phyloP scores from a whole-genome alignment of 1,140 invertebrate species.

The Paracyclopina nana region DNA sequence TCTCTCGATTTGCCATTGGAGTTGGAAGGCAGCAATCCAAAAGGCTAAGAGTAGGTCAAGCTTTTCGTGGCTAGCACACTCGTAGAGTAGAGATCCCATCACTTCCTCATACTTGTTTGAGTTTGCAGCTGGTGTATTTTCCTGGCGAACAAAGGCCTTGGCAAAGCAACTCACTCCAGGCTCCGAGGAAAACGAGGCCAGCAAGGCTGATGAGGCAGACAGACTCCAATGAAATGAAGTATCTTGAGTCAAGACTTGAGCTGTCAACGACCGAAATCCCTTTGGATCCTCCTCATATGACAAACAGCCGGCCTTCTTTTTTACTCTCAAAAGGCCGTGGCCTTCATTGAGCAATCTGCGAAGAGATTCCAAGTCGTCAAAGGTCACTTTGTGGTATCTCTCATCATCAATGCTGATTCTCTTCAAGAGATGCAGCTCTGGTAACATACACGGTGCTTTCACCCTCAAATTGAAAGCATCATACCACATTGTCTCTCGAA shows the following conservation, averaged over 20 bases:
- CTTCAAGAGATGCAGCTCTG: conserved; percentile 50
- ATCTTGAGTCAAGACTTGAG: conserved; percentile 58
- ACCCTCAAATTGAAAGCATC: conserved; percentile 35
- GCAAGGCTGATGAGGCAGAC: conserved; percentile 27
- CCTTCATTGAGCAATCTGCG: conserved; percentile 41
- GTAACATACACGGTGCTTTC: conserved; percentile 62
- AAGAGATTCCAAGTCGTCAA: conserved; percentile 50
- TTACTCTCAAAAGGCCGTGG: conserved; percentile 53
- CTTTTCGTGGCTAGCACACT: conserved; percentile 67
- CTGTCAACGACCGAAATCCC: conserved; percentile 57
- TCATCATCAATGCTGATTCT: conserved; percentile 55
- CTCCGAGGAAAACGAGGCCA: conserved; percentile 34
- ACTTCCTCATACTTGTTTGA: conserved; percentile 40
- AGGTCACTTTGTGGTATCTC: conserved; percentile 66
- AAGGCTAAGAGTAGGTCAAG: conserved; percentile 50
- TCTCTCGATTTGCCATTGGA: no score
- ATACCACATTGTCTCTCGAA: conserved; percentile 31
- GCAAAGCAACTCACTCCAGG: conserved; percentile 32
- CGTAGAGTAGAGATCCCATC: conserved; percentile 53
- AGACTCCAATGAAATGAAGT: conserved; percentile 41
- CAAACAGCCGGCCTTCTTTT: conserved; percentile 67
- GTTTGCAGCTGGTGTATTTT: conserved; percentile 16
- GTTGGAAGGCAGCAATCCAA: no score
- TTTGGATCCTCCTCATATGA: conserved; percentile 71
- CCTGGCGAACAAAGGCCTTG: conserved; percentile 37